These are phyloP conservation scores for Calypte anna DNA, from an alignment of 2,113 vertebrate species.

Conservation along the genomic window DNA sequence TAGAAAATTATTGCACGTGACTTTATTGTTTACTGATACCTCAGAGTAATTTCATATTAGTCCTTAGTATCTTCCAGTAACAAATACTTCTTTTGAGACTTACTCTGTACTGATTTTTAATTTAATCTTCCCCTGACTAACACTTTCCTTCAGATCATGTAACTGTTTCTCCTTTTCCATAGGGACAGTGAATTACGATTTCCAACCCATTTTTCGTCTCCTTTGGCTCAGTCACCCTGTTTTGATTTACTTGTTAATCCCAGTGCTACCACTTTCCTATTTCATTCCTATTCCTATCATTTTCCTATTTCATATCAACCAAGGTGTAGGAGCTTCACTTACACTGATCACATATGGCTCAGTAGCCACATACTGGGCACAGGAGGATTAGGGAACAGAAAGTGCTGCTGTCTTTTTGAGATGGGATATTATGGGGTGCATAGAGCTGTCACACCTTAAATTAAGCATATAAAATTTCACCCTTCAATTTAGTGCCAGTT, in stretches of 20 bases:
- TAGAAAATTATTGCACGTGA: not conserved
- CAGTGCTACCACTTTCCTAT: not conserved
- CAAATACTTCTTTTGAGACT: not conserved
- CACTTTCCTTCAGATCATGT: not conserved
- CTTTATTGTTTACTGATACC: not conserved
- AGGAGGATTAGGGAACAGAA: not conserved
- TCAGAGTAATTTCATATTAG: not conserved
- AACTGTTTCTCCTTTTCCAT: not conserved
- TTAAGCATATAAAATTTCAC: not conserved
- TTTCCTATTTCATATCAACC: not conserved
- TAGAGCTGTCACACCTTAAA: not conserved
- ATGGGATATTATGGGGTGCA: not conserved
- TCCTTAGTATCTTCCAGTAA: not conserved
- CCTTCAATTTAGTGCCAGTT: not conserved
- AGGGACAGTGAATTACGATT: not conserved
- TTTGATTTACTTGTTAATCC: not conserved
- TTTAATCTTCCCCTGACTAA: not conserved
- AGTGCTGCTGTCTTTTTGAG: not conserved
- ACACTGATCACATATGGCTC: not conserved
- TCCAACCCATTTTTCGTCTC: not conserved
- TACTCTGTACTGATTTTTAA: not conserved
- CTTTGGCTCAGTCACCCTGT: not conserved
- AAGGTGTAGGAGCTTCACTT: not conserved
- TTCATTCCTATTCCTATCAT: not conserved
- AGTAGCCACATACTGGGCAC: not conserved